Base-by-base conservation (phyloP, 2,888 invertebrate genomes). In the Erannis defoliaria region DNA sequence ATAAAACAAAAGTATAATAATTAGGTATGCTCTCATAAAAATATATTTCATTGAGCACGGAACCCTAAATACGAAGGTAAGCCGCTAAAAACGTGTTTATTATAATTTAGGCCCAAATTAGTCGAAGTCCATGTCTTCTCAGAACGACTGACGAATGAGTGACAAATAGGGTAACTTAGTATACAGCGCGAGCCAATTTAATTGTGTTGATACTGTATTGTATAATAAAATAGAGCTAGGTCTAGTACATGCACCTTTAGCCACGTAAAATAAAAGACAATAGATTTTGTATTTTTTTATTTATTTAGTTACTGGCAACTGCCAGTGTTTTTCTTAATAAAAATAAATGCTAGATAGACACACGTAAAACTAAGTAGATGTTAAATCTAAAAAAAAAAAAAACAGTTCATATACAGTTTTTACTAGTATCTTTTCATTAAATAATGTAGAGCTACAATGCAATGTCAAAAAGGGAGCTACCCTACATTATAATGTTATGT, bases 131-230 rank as follows among this genome's bases (percentile, higher is more conserved):
- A 31, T 70, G 66, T 70, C 67, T 66, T 60, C 55, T 48, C 48
- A 49, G 63, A 67, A 53, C 70, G 75, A 75, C 68, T 70, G 72
- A 72, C 67, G 71, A 65, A 67, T 68, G 72, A 74, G 65, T 77
- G 81, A 79, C 77, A 77, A 76, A 77, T 76, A 69, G 72, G 14
- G 9, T 16, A 6, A 9, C 9, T 49, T 21, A 33, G 29, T 58
- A 54, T 49, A 29, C 54, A 35, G 43, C 35, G 45, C 16, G 19
- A 54, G 35, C 9, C 9, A 58, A 40, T 5, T 35, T 19, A n/a
- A 35, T 35, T 16, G 12, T 29, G 26, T 35, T 49, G 9, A 19
- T 49, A 14, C 23, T 31, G 31, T 31, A 46, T 46, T 12, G n/a
- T n/a, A 14, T 29, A 14, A 29, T 14, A 26, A 8, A 26, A 26